Evolutionary conservation across 2,797 vertebrate genomes (phyloP), one percentile per base, ranked within the genome.

Genomic region (Sebastes itinus): DNA sequence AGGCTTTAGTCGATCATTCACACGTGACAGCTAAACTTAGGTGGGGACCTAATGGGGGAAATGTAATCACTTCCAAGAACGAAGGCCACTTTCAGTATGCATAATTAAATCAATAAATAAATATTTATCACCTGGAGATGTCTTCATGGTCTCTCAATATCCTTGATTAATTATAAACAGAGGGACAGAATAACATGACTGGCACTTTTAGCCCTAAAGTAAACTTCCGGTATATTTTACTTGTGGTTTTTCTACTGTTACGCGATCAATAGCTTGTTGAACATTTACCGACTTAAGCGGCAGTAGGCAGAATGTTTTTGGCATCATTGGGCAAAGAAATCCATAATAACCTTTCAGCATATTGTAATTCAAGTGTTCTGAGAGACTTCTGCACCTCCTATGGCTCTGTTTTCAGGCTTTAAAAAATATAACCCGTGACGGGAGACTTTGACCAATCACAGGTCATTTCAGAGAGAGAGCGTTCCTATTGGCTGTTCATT

Each of bases 71-170:
- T 33, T 54, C 30, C 42, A 61, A 52, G 63, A 81, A 30, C 1
- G 1, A 70, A 65, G 55, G 63, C 11, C 64, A 49, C 13, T 77
- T 71, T 72, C 23, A 65, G 32, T n/a, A 33, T 74, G 69, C 33
- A 75, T 56, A 46, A 22, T 65, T 66, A 18, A 77, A 78, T 58
- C 55, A 52, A 30, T 73, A 46, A 38, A 75, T 77, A 64, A 38
- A 68, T 85, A 63, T 87, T 56, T 49, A 78, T 81, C 72, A 35
- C 58, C 49, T 25, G 23, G 25, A 72, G 42, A 74, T 4, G 10
- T 59, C 32, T 63, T 77, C 2, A 2, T 25, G 42, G 4, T 56
- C 25, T 49, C 25, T 46, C 46, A 79, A 33, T 23, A 35, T 56
- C 25, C 7, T 20, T 75, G 20, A 69, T 46, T 75, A 12, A 69